Evolutionary conservation across 64 coral and sea anemone species (phyloP), one percentile per base, ranked within the genome.

Genomic region (Acropora yongei): DNA sequence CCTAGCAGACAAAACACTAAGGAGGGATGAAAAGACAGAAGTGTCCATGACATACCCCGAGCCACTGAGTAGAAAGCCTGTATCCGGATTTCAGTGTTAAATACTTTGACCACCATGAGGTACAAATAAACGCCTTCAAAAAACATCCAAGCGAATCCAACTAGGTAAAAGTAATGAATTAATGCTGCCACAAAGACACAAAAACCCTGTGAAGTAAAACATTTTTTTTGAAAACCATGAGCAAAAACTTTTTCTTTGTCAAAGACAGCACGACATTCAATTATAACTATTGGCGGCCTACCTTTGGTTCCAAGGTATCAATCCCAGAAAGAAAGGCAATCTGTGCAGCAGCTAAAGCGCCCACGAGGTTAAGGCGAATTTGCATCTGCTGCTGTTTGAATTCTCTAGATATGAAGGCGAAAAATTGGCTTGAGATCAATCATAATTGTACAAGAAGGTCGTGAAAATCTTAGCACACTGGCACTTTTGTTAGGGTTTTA

Each of bases 101-200:
- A 96, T 2, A 96, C 95, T 74, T 96, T 90, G 57, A 96, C 81
- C 44, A 96, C 81, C 95, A 90, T 93, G 3, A 96, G 67, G 48
- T 96, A 96, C 12, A 96, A 87, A 74, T 93, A 96, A 6, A 90
- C 50, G 9, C 95, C 95, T 50, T 96, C 95, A 8, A 96, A 75
- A 6, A 96, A 43, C 95, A 96, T 96, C 95, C 95, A 96, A 60
- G 79, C 82, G 41, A 96, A 96, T 68, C 87, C 95, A 8, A 89
- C 95, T 50, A 96, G 87, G 53, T 96, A 96, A 47, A 93, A 93
- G 78, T 86, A 96, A 18, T 96, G 95, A 18, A 96, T 71, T n/a
- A 93, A 47, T 6, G 84, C 80, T 16, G 95, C 95, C 41, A 93
- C 87, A 39, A 96, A 90, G 20, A 82, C 82, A 71, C 95, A 96